These are phyloP conservation scores for Dromas ardeola DNA, from an alignment of 2,113 vertebrate species.

Conservation along the genomic window DNA sequence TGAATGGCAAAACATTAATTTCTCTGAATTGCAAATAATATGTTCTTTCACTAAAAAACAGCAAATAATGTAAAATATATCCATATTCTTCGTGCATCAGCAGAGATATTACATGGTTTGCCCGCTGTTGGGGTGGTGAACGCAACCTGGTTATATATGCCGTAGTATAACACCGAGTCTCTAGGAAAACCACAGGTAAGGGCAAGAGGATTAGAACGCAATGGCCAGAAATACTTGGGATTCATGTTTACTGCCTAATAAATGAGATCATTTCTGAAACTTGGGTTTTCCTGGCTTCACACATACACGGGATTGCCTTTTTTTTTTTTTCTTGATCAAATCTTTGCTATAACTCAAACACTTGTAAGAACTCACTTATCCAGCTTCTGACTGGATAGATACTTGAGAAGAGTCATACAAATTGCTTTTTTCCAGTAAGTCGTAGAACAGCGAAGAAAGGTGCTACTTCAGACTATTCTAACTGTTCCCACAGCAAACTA, in stretches of 20 bases:
- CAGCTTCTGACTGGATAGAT: neutral
- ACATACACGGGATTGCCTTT: neutral
- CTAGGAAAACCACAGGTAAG: neutral
- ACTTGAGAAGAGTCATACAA: neutral
- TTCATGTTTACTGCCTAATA: neutral
- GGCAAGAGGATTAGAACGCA: neutral
- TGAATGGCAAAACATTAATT: neutral
- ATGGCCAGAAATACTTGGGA: neutral
- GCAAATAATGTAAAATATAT: neutral
- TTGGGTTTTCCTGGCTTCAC: neutral
- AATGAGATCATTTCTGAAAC: neutral
- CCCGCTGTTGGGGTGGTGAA: neutral
- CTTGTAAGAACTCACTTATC: neutral
- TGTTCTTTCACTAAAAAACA: neutral
- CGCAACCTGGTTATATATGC: neutral
- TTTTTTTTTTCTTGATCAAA: neutral
- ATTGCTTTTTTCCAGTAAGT: neutral
- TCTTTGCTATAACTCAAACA: neutral
- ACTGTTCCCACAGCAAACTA: neutral
- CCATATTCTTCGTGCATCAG: neutral
- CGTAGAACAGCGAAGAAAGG: neutral
- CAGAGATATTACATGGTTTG: neutral
- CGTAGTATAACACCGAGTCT: rapidly evolving
- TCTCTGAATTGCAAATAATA: neutral
- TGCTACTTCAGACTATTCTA: neutral